Evolutionary conservation across 2,797 vertebrate genomes (phyloP).

Genomic region (Hydrolagus colliei): DNA sequence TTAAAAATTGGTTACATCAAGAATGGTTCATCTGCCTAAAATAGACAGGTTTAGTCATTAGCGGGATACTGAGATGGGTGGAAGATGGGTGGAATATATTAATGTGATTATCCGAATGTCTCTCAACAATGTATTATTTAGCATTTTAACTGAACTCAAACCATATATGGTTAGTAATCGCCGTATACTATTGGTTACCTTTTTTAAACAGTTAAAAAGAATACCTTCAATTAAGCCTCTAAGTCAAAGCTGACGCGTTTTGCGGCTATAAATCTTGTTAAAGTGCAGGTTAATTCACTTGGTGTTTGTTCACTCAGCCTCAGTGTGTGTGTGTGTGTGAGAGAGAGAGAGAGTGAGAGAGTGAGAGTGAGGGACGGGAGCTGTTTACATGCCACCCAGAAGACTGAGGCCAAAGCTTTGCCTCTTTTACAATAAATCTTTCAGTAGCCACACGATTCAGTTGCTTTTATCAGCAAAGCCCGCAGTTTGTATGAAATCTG

Average conservation of each 20-base stretch:
- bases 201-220: too few species aligned
- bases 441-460: background rate
- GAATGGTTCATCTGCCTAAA: too few species aligned
- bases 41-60: too few species aligned
- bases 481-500: background rate
- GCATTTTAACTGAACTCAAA: background rate
- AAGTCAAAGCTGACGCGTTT: background rate
- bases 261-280: background rate
- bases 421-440: background rate
- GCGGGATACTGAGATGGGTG: background rate
- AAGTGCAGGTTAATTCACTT: background rate
- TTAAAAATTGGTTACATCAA: too few species aligned
- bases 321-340: too few species aligned
- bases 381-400: background rate
- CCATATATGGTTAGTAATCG: background rate
- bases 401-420: background rate
- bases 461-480: background rate
- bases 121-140: background rate
- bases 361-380: background rate
- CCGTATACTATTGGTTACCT: background rate
- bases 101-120: background rate
- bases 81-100: too few species aligned
- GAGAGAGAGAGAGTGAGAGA: background rate
- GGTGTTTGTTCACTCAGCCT: background rate
- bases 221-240: too few species aligned